Base-by-base conservation (phyloP, 2,113 vertebrate genomes). In the Coryphaenoides rupestris region DNA sequence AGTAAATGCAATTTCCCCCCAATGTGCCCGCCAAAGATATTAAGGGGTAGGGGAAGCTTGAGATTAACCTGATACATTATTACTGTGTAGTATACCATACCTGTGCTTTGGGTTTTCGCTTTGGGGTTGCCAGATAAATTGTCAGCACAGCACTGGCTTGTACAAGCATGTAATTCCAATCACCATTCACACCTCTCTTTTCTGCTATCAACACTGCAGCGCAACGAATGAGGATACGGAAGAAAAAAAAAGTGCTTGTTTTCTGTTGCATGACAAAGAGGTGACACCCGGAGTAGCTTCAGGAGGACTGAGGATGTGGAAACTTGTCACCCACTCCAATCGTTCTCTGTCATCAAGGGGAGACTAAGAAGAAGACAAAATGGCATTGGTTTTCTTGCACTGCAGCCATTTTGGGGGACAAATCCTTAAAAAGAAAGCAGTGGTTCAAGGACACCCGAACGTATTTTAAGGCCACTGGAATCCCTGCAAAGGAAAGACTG, bases 101-200 rank as follows among this genome's bases (percentile, higher is more conserved):
- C 33, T 40, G 5, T 12, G 33, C 33, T 40, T n/a, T n/a, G n/a
- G 33, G 46, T 52, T 66, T 56, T 70, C 60, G 47, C 62, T 63
- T 21, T 60, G 62, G 64, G 49, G 67, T 75, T 66, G n/a, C 66
- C 71, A 61, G 68, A 69, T 73, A 56, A 65, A 70, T 64, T 58
- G 19, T 54, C 24, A 63, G 2, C 10, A 58, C 23, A 22, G 61
- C 58, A 19, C 55, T 21, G n/a, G 33, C 23, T 59, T 58, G 68
- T 57, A 57, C 24, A 13, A 23, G 47, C 24, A 46, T 69, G 68
- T 54, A 19, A 70, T 66, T 65, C 72, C 63, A 55, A 22, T 66
- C 58, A 62, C 69, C 66, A 50, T 71, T 23, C 24, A 56, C 66
- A 28, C 60, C 33, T 73, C 58, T 50, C 28, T 17, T 14, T 57